Base-by-base conservation (phyloP, 1,140 invertebrate genomes). In the Penaeus japonicus region DNA sequence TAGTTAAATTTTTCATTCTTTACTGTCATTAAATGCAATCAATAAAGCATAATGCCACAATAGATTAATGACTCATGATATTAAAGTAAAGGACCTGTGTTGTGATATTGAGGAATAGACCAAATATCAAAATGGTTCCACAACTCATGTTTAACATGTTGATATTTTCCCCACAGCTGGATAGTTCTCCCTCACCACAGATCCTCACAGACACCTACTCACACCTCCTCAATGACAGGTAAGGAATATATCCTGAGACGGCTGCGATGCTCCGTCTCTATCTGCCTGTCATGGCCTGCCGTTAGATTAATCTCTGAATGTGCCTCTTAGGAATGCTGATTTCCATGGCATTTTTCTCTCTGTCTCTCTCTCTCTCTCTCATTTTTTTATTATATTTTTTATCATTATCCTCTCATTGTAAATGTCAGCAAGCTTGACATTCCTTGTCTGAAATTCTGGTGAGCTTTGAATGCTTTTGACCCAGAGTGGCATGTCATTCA, bases 161-260 rank as follows among this genome's bases (percentile, higher is more conserved):
- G 18, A 17, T 62, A 27, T 62, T 57, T 70, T 30, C 59, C 81
- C 47, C 59, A 83, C 81, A 88, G 87, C 59, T 88, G 79, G 87
- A 88, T 53, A 57, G 54, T 39, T 88, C 78, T n/a, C 87, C 87
- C 18, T 88, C 87, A 78, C 80, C 87, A 1, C 87, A 88, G 87
- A 88, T 88, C 24, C 85, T 86, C 20, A n/a, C 79, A 55, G 87
- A 88, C 54, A 62, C 70, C n/a, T 83, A 88, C 30, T 88, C 87
- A 24, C 87, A 88, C 70, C 80, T 88, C 70, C 79, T 88, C 53
- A 88, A 88, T 77, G 87, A 88, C 55, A 88, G 87, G 87, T 88
- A 81, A 88, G 87, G 53, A 27, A 65, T 20, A 18, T 15, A 10
- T 7, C 70, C 5, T 32, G 70, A 73, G 35, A 30, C 5, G 18